Percentiles rank a stretch among this genome's conserved stretches.
Evolutionary conservation across 2,113 vertebrate species (phyloP).

Genomic region (Nipponia nippon): DNA sequence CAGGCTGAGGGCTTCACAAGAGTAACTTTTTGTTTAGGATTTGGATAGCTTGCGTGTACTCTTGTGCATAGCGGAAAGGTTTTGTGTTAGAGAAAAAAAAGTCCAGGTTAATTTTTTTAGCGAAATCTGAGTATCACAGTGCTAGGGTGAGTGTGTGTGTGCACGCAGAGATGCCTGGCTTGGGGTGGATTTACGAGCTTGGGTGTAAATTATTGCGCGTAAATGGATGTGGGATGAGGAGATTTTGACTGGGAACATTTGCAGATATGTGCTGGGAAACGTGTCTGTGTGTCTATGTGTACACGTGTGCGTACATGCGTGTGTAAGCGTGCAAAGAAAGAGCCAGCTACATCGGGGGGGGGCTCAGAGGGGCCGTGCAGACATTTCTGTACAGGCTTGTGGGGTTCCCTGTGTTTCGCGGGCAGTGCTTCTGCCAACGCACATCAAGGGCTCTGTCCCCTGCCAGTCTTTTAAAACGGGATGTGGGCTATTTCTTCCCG

Average conservation of each 20-base stretch:
- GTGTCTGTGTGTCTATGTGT: neutral
- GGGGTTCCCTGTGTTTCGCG: neutral
- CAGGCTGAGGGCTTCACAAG: neutral
- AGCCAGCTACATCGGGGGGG: fast-evolving
- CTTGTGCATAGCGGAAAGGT: fast-evolving
- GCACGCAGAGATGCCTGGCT: fast-evolving
- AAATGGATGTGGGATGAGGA: neutral
- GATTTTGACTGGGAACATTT: neutral
- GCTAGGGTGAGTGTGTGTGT: no score
- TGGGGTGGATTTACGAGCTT: fast-evolving
- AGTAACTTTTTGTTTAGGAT: neutral
- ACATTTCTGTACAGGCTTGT: fast-evolving
- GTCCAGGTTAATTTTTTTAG: neutral
- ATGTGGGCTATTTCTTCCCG: neutral
- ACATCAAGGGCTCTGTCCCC: neutral
- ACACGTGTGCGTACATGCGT: neutral
- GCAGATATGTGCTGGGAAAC: neutral
- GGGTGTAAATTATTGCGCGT: neutral
- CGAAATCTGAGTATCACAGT: neutral
- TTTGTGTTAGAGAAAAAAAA: neutral
- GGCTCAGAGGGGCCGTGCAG: neutral
- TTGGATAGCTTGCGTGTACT: neutral
- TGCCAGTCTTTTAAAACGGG: fast-evolving
- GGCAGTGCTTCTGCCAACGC: neutral
- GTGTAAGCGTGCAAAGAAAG: neutral